Evolutionary conservation across 2,888 invertebrate species (phyloP).

Genomic region (Neoitamus cyanurus): DNA sequence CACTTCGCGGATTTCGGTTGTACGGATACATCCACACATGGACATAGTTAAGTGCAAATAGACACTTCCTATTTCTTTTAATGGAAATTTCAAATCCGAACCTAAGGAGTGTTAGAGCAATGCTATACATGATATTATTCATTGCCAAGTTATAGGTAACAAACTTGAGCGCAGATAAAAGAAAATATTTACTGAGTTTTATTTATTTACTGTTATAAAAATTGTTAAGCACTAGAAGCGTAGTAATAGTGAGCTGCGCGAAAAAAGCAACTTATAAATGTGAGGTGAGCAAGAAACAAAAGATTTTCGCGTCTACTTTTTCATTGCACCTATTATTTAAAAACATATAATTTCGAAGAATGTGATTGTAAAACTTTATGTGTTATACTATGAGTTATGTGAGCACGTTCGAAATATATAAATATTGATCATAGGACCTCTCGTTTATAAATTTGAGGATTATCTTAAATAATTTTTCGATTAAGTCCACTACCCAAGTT

Average conservation of each 20-base stretch:
- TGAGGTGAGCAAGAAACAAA: neutral
- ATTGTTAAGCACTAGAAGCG: neutral
- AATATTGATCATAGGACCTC: neutral
- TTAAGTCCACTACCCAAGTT: neutral
- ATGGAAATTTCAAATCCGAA: neutral
- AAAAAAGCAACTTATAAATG: neutral
- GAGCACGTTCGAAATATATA: conserved; percentile 13
- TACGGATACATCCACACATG: no score
- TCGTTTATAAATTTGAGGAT: neutral
- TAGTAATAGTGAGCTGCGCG: neutral
- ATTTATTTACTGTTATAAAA: neutral
- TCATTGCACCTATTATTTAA: conserved; percentile 25
- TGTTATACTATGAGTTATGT: neutral
- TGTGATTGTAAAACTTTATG: neutral
- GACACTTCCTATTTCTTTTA: no score
- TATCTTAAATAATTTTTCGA: neutral
- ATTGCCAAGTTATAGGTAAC: neutral
- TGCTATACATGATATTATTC: neutral
- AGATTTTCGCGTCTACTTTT: neutral
- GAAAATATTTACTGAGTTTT: neutral
- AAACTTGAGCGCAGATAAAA: neutral
- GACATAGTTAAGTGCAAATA: no score
- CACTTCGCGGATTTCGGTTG: no score
- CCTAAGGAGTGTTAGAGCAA: neutral
- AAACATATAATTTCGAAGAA: neutral